phyloP scores from a whole-genome alignment of 2,797 vertebrate genomes.

The Platalea minor region DNA sequence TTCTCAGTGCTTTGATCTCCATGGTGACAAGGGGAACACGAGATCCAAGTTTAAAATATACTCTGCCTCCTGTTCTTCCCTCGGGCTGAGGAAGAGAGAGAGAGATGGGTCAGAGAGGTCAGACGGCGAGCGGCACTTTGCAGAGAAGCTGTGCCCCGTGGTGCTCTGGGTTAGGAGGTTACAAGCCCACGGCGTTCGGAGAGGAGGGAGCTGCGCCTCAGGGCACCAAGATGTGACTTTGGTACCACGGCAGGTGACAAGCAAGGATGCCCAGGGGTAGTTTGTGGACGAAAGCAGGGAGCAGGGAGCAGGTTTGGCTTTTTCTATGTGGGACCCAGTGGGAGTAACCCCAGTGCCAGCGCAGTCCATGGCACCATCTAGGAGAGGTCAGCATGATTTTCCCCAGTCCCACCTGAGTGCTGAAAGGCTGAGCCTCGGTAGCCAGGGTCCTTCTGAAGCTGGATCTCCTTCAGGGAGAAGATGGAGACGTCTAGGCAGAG shows the following conservation, averaged over 20 bases:
- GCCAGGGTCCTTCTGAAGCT: slow-evolving; percentile 93
- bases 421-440: slow-evolving; percentile 88
- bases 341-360: not conserved
- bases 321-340: not conserved
- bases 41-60: slow-evolving; percentile 83
- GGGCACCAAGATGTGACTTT: not conserved
- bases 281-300: not conserved
- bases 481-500: slow-evolving; percentile 82
- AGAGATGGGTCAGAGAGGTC: not conserved
- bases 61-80: slow-evolving; percentile 94
- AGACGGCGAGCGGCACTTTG: fast-evolving
- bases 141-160: not conserved
- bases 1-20: slow-evolving; percentile 42
- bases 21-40: not conserved
- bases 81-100: slow-evolving; percentile 77
- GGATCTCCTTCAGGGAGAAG: slow-evolving; percentile 91
- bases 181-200: fast-evolving
- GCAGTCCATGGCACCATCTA: fast-evolving
- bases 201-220: not conserved
- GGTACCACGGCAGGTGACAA: not conserved
- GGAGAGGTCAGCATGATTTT: fast-evolving
- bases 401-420: slow-evolving; percentile 81
- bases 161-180: not conserved
- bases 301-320: not conserved
- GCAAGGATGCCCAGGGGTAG: not conserved